A percentile compares a stretch with the other conserved stretches of the same genome.
Conservation (phyloP, 1,140 invertebrate species). For the Drosophila murphyi region DNA sequence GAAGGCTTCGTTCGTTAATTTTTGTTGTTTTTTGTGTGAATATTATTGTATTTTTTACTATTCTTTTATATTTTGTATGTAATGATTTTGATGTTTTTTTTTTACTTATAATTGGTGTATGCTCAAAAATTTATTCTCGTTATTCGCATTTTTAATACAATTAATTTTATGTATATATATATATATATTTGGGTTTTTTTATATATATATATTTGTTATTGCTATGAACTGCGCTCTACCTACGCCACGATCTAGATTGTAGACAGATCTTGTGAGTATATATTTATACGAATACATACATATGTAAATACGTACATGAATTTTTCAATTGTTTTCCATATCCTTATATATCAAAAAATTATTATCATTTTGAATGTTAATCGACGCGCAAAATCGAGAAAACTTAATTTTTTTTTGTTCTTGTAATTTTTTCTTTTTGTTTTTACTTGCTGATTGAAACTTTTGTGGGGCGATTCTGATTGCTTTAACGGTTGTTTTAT, state of each 20-base stretch:
- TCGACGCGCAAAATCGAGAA: conserved; percentile 66
- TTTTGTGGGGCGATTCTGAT: conserved; percentile 40
- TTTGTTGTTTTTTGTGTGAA: conserved; percentile 43
- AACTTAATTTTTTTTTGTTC: conserved; percentile 11
- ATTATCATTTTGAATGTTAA: conserved; percentile 76
- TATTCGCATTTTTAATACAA: conserved; percentile 27
- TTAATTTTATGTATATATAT: conserved; percentile 6
- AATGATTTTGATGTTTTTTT: conserved; percentile 51
- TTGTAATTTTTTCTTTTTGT: conserved; percentile 7
- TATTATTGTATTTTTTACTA: conserved; percentile 42
- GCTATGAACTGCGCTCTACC: conserved; percentile 69
- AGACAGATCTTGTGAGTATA: conserved; percentile 32
- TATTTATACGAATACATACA: conserved; percentile 35
- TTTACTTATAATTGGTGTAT: conserved; percentile 74
- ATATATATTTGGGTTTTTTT: conserved; percentile 17
- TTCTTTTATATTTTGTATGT: conserved; percentile 18
- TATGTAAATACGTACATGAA: conserved; percentile 44
- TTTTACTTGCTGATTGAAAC: conserved; percentile 32
- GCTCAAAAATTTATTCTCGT: conserved; percentile 61
- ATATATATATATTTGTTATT: conserved; percentile 40
- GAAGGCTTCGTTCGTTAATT: conserved; percentile 64
- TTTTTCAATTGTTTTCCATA: conserved; percentile 29
- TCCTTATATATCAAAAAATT: conserved; percentile 75
- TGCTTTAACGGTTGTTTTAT: conserved; percentile 33
- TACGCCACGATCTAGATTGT: conserved; percentile 54